Evolutionary conservation across 1,140 invertebrate species (phyloP), one percentile per base, ranked within the genome.

Genomic region (Diorhabda elongata): DNA sequence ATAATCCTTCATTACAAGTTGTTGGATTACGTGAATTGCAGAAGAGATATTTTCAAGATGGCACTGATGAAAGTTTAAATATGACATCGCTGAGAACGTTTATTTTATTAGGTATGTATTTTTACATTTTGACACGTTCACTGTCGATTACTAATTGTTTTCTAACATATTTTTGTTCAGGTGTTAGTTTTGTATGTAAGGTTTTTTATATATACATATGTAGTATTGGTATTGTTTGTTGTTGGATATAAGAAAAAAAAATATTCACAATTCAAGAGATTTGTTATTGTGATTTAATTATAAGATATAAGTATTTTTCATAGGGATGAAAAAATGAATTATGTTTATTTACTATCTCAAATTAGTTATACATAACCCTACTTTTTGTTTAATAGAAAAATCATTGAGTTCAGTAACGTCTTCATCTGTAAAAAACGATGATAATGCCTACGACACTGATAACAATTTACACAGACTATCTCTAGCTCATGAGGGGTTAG

Each of bases 401-500:
- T 9, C 58, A 3, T 60, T 42, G 6, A 60, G 11, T 11, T 6
- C 8, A 60, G 26, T 60, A 11, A 60, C 3, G 11, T 3, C 6
- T n/a, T 11, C 26, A 60, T 26, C 26, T 26, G 26, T 26, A 2
- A 26, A 26, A 26, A 26, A 26, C 26, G 58, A 60, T 9, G 7
- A 60, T 60, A 60, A 26, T 60, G 69, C 44, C 44, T 78, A 77
- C 45, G 79, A 81, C 63, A 81, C 82, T 6, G 83, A 85, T 44
- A 81, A 66, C 74, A 82, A 41, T 74, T 64, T 77, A 11, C 79
- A 67, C 43, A 81, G 84, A 71, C 74, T 88, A 44, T 87, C 85
- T 4, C 74, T 88, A 42, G 85, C 86, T 2, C 87, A 88, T 77
- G 86, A 88, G 79, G 82, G 79, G 47, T 76, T 89, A 3, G 82